A percentile compares a stretch with the other conserved stretches of the same genome.
Conservation (phyloP, 2,888 invertebrate species). For the Noctua comes region DNA sequence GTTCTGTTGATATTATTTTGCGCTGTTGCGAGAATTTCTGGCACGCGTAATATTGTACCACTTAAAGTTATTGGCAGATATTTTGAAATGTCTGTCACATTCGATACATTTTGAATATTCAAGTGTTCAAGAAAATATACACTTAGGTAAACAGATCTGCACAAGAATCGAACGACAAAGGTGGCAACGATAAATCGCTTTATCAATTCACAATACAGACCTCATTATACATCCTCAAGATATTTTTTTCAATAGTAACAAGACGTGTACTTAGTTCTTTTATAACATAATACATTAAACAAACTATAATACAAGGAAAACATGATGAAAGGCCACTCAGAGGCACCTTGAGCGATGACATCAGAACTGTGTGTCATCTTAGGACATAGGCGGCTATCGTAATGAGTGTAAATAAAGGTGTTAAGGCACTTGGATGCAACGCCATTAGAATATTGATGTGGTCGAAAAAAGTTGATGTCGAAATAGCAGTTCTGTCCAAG, state of each 20-base stretch:
- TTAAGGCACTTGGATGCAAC: slow-evolving; percentile 27
- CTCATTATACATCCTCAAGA: slow-evolving; percentile 24
- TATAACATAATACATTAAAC: slow-evolving; percentile 44
- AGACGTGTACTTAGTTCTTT: slow-evolving; percentile 47
- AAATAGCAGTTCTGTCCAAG: slow-evolving; percentile 3
- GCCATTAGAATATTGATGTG: slow-evolving; percentile 31
- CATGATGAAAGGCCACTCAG: slow-evolving; percentile 72
- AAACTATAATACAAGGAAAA: slow-evolving; percentile 74
- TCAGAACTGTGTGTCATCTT: slow-evolving; percentile 68
- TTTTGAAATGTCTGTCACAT: not conserved
- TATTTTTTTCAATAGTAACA: slow-evolving; percentile 44
- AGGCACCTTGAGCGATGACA: slow-evolving; percentile 79
- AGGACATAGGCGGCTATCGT: slow-evolving; percentile 43
- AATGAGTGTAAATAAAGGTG: slow-evolving; percentile 55
- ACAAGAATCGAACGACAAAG: slow-evolving; percentile 17
- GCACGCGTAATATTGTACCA: slow-evolving; percentile 20
- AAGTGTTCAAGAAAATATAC: not conserved
- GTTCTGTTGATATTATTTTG: slow-evolving; percentile 9
- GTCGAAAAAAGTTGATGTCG: slow-evolving; percentile 21
- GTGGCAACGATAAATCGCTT: slow-evolving; percentile 21
- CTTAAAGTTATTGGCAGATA: not conserved
- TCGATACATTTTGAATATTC: not conserved
- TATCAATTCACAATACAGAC: slow-evolving; percentile 40
- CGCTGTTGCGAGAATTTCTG: slow-evolving; percentile 8
- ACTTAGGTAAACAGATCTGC: not conserved